Evolutionary conservation across 2,797 vertebrate species (phyloP), one percentile per base, ranked within the genome.

Genomic region (Micropoecilia bifurca): DNA sequence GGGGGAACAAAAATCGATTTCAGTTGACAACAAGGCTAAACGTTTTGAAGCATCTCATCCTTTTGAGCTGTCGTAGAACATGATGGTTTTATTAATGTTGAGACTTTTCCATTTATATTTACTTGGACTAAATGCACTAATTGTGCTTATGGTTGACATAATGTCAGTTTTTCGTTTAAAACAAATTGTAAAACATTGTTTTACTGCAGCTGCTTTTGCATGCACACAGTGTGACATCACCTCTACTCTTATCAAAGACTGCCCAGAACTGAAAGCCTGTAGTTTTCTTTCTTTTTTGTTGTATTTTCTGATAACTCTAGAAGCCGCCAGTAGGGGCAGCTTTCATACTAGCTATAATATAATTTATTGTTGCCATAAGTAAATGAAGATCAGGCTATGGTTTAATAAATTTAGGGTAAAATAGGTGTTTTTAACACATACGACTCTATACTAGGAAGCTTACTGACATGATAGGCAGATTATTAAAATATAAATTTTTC

Each of bases 401-500:
- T 46, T 45, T 18, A 13, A 9, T 10, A 45, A 10, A 16, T 4
- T 20, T 20, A 20, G n/a, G 13, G 43, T 14, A 55, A n/a, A 8
- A 48, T 7, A 53, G 39, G 47, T 53, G 48, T 22, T 16, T 74
- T 30, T 57, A 12, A 47, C 36, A 22, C 16, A 36, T 74, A 14
- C 22, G 57, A 3, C 14, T 14, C 73, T 53, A 25, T 39, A 43
- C 22, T 48, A 57, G 39, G 28, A 66, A 33, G 63, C 69, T 84
- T 74, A 80, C 48, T 43, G 69, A 82, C 77, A 50, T 28, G 13
- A 71, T 83, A 74, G 80, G 22, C 71, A 50, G 12, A 3, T 8
- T 84, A 79, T 85, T 87, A 86, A 59, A 45, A 4, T 47, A 63
- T 66, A 78, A 3, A 72, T 36, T 59, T 7, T 46, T 57, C 4